phyloP scores from a whole-genome alignment of 2,888 invertebrate genomes.

The Acleris literana region DNA sequence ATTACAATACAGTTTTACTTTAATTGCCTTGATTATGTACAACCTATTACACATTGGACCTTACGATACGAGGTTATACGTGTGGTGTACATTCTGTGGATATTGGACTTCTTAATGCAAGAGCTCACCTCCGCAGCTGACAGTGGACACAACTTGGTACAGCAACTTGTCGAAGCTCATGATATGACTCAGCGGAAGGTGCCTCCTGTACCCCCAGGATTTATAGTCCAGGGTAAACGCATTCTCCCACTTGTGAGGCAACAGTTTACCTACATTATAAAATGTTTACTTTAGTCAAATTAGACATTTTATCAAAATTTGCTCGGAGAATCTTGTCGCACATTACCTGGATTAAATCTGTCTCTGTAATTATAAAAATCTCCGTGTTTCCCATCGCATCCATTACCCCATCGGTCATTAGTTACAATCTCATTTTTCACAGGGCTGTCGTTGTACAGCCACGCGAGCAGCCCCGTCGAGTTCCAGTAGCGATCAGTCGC shows the following conservation, averaged over 20 bases:
- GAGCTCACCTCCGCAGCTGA: conserved; percentile 91
- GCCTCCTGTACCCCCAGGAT: conserved; percentile 94
- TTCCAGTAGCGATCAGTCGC: conserved; percentile 90
- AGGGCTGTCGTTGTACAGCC: conserved; percentile 97
- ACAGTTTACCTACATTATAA: conserved; percentile 10
- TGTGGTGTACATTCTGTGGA: no score
- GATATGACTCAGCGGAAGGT: conserved; percentile 87
- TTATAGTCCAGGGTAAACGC: conserved; percentile 93
- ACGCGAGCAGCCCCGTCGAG: conserved; percentile 92
- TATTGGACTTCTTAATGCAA: no score
- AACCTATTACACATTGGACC: no score
- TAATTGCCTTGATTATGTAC: no score
- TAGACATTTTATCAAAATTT: no score
- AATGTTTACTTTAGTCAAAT: no score
- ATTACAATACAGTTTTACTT: no score
- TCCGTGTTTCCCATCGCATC: conserved; percentile 92
- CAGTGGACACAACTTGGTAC: conserved; percentile 87
- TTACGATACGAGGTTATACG: no score
- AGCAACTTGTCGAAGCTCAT: conserved; percentile 87
- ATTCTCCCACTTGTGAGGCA: conserved; percentile 96
- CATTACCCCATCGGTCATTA: conserved; percentile 97
- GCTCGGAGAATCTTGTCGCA: no score
- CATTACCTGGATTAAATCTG: no score
- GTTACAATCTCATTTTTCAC: conserved; percentile 94
- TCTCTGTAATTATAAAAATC: conserved; percentile 86